A percentile compares a stretch with the other conserved stretches of the same genome.
These are phyloP conservation scores for Saccopteryx leptura DNA, from an alignment of 2,113 vertebrate species.

Conservation along the genomic window DNA sequence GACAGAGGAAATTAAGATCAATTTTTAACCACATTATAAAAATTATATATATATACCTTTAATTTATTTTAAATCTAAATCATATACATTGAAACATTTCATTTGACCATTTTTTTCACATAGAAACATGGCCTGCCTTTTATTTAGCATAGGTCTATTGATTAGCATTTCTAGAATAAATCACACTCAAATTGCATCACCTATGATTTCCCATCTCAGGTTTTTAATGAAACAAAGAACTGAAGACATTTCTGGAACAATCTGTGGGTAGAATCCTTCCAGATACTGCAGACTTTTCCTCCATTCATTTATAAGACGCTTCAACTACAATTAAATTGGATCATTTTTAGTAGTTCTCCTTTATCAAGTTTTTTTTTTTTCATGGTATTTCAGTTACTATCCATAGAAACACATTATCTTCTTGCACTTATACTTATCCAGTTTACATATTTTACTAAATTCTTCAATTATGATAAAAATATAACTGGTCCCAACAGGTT, in stretches of 20 bases:
- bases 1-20: conserved; percentile 5
- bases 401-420: conserved; percentile 12
- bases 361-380: conserved; percentile 20
- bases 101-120: conserved; percentile 14
- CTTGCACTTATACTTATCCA: neutral
- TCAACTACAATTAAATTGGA: neutral
- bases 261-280: neutral
- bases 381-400: conserved; percentile 4
- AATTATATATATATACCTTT: neutral
- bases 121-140: conserved; percentile 3
- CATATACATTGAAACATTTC: neutral
- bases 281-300: neutral
- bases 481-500: neutral
- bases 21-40: conserved; percentile 41
- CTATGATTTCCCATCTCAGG: neutral
- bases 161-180: neutral
- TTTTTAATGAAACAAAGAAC: neutral
- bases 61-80: conserved; percentile 66
- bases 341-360: conserved; percentile 27
- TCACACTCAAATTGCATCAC: neutral
- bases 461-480: neutral
- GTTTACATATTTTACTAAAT: conserved; percentile 30
- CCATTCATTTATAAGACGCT: neutral
- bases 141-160: neutral
- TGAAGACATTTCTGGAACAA: neutral